Evolutionary conservation across 2,113 vertebrate species (phyloP).

Genomic region (Notothenia rossii): DNA sequence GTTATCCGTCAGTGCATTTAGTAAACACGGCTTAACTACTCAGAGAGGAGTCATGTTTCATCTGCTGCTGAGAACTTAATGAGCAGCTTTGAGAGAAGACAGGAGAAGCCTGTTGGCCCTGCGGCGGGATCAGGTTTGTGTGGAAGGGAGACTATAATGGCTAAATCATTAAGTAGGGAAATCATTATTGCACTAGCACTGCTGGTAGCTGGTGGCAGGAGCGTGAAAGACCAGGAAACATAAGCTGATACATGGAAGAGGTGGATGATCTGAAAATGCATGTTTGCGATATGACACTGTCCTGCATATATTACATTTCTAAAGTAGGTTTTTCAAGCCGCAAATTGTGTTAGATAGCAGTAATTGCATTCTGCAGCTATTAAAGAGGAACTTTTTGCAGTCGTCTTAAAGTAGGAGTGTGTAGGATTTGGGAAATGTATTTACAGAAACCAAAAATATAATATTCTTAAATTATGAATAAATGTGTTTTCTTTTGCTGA

Average conservation of each 20-base stretch:
- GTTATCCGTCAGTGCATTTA: constrained; percentile 40
- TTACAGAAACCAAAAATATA: too few relatives aligned
- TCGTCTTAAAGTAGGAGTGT: too few relatives aligned
- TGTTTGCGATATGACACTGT: neutral
- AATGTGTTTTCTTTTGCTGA: too few relatives aligned
- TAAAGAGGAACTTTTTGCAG: too few relatives aligned
- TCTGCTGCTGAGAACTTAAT: constrained; percentile 27
- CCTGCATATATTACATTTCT: neutral
- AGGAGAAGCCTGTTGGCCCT: constrained; percentile 22
- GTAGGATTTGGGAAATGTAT: too few relatives aligned
- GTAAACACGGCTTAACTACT: constrained; percentile 19
- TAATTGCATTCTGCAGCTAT: neutral
- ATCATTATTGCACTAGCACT: constrained; percentile 6
- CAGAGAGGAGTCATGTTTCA: constrained; percentile 43
- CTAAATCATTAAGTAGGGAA: constrained; percentile 35
- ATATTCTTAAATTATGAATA: too few relatives aligned
- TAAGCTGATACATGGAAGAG: neutral
- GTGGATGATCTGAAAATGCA: constrained; percentile 1
- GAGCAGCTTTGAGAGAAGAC: constrained; percentile 34
- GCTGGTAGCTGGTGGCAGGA: constrained; percentile 13
- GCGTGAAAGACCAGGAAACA: constrained; percentile 7
- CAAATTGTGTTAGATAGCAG: neutral
- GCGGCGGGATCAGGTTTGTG: constrained; percentile 21
- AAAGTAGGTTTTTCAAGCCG: neutral
- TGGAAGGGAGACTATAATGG: neutral